A percentile compares a stretch with the other conserved stretches of the same genome.
Conservation (phyloP, 2,797 vertebrate genomes). For the Sebastes wilsoni region DNA sequence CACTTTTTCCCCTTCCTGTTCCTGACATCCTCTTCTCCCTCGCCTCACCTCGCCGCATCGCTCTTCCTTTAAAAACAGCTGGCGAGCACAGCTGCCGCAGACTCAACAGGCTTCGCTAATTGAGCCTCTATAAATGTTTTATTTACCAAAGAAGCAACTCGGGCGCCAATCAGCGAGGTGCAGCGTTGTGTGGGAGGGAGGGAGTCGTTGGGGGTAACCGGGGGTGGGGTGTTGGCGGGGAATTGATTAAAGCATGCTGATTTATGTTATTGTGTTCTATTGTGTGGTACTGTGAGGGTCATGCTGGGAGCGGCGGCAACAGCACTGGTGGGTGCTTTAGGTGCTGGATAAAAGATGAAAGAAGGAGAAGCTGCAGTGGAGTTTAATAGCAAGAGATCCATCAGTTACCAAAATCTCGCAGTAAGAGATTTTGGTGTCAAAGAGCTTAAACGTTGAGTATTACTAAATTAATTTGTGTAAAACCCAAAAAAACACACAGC, state of each 20-base stretch:
- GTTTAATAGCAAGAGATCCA: background rate
- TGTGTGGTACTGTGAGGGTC: conserved; percentile 20
- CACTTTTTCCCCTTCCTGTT: conserved; percentile 19
- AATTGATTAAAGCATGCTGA: conserved; percentile 51
- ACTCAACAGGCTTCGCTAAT: conserved; percentile 78
- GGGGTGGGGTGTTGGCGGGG: background rate
- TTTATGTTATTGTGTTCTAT: conserved; percentile 29
- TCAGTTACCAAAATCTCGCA: background rate
- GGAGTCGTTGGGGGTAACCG: background rate
- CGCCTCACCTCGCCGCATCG: conserved; percentile 47
- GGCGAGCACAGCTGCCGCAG: conserved; percentile 75
- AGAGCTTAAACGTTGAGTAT: background rate
- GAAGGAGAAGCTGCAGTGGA: background rate
- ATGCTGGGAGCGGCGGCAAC: conserved; percentile 1
- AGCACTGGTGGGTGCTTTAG: background rate
- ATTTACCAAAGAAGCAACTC: conserved; percentile 76
- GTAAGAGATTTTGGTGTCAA: background rate
- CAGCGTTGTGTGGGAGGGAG: background rate
- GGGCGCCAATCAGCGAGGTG: conserved; percentile 64
- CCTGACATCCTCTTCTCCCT: conserved; percentile 63
- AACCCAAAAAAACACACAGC: background rate
- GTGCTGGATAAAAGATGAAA: background rate
- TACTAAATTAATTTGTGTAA: background rate
- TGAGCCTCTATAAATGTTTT: conserved; percentile 80
- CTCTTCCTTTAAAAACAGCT: conserved; percentile 76